Base-by-base conservation (phyloP, 1,140 invertebrate genomes). In the Dendrolimus kikuchii region DNA sequence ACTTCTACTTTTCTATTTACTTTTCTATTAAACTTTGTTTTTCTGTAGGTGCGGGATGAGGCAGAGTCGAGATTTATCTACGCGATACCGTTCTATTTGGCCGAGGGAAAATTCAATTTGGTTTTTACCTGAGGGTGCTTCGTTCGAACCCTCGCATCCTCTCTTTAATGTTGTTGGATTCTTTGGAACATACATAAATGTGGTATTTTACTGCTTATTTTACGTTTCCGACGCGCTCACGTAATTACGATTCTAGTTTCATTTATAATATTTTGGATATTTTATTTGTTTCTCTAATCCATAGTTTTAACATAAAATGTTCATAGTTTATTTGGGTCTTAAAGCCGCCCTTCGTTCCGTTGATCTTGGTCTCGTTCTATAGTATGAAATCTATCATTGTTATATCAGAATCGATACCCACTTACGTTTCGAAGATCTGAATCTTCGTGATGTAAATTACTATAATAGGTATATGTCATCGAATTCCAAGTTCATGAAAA, bases 21-120 rank as follows among this genome's bases (percentile, higher is more conserved):
- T 75, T 82, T 82, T 73, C 77, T 80, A 81, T 83, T 80, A 78
- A 81, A 83, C 74, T 80, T 80, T 75, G 71, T 83, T 74, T 23
- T 77, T 70, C 66, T 64, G 68, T 71, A 74, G 68, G 59, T 69
- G 63, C 64, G 68, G 64, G 68, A 73, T 64, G 67, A 74, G 70
- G 71, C 62, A 68, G 62, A 60, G 57, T 76, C 57, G 70, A 81
- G 80, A 83, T 83, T 81, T 81, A 83, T 83, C 77, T 78, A 72
- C 68, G 71, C 71, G 77, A 83, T 80, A 81, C 71, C 73, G 73
- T 73, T 76, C 67, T 71, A 73, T 74, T 77, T 74, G 69, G 68
- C 60, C 57, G 78, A 68, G 71, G 66, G 74, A 68, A 75, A 76
- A 81, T 83, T 80, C 77, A 80, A 83, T 83, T 83, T 79, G 69